Evolutionary conservation across 2,888 invertebrate genomes (phyloP), one percentile per base, ranked within the genome.

Genomic region (Drosophila parthenogenetica): DNA sequence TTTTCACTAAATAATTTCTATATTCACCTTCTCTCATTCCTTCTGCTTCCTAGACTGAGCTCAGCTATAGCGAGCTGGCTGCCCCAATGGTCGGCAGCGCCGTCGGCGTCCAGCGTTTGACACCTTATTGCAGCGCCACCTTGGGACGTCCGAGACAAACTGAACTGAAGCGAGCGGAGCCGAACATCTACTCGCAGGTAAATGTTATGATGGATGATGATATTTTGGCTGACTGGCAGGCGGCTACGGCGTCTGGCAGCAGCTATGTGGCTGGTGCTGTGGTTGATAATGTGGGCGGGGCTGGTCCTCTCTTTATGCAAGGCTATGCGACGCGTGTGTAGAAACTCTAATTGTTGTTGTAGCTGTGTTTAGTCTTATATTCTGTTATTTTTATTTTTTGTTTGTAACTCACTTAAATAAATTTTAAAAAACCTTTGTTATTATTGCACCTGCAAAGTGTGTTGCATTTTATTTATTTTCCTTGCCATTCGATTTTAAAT

Each of bases 181-280:
- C 92, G 63, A 92, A 92, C 69, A 92, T 92, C 79, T 92, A 92
- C 80, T 92, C 92, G 70, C 92, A 92, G 92, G 92, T 92, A 92
- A 92, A 89, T 88, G 89, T 91, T 83, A 90, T 91, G 85, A 88
- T 89, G 81, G 90, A 92, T 75, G 86, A 87, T 79, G 89, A 89
- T 51, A 86, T 84, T 71, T 83, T 85, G 57, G 89, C 89, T 60
- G 86, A 87, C 72, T 67, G 72, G 71, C 88, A 78, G 68, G 53
- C 78, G 78, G 83, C 83, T 72, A 76, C 81, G 48, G 72, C 61
- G 42, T 59, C 81, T 32, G 83, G 83, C 39, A 75, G 57, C 58
- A 89, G 89, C 57, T 84, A 84, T 60, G 71, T 84, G 55, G 85
- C 87, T 22, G 83, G 83, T 43, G 83, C 83, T 71, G 83, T 84